Percentiles rank a stretch among this genome's conserved stretches.
These are phyloP conservation scores for Sorex fumeus DNA, from an alignment of 2,113 vertebrate genomes.

Conservation along the genomic window DNA sequence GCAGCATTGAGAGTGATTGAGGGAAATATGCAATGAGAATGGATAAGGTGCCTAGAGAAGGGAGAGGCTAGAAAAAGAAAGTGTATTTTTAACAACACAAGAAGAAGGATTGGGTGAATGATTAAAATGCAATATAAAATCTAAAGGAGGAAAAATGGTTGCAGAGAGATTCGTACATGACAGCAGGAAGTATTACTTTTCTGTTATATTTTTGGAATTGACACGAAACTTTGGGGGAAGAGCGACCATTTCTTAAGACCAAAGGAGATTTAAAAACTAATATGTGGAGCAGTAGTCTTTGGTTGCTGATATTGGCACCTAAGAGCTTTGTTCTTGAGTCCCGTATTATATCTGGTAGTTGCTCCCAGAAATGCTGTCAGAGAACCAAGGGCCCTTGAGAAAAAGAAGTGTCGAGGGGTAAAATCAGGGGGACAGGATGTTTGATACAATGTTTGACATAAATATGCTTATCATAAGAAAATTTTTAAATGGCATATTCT, in stretches of 20 bases:
- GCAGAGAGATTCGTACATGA: not conserved
- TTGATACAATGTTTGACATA: not conserved
- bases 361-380: not conserved
- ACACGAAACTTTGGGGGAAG: not conserved
- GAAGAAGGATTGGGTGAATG: constrained; percentile 27
- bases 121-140: constrained; percentile 56
- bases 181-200: constrained; percentile 21
- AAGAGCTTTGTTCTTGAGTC: not conserved
- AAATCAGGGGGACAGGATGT: not conserved
- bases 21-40: constrained; percentile 64
- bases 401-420: not conserved
- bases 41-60: constrained; percentile 71
- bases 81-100: constrained; percentile 31
- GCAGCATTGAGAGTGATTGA: constrained; percentile 76
- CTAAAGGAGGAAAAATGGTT: not conserved
- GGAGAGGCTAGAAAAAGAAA: constrained; percentile 75
- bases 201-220: not conserved
- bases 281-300: not conserved
- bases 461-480: not conserved
- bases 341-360: not conserved
- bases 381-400: not conserved
- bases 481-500: constrained; percentile 11
- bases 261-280: not conserved
- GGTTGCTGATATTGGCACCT: not conserved
- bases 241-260: constrained; percentile 34